Evolutionary conservation across 2,113 vertebrate genomes (phyloP), one percentile per base, ranked within the genome.

Genomic region (Dipodomys merriami): DNA sequence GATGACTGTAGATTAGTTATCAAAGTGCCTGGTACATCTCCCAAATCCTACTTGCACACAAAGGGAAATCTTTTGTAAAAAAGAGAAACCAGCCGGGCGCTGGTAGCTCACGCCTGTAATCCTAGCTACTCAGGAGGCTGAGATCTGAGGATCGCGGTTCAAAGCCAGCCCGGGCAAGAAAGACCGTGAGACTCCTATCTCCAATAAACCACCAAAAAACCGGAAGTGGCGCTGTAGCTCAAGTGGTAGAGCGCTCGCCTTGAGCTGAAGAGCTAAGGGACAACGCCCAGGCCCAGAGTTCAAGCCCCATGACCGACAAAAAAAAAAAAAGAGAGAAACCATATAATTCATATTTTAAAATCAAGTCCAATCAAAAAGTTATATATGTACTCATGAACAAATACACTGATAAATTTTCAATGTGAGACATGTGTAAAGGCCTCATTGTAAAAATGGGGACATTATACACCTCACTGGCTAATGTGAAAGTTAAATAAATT

Each of bases 341-440:
- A 78, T 23, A 86, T 3, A 53, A 82, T 71, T 95, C 81, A 49
- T 71, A 93, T 69, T 86, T 95, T 79, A 95, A 93, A 89, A 83
- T 83, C 76, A 76, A 76, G 18, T 89, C 69, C 27, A 85, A 72
- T 29, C n/a, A 81, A 16, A 74, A 88, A 20, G 81, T 95, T 62
- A 46, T 44, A 25, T 18, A 83, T 74, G 27, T 53, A 44, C 78
- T 90, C 16, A 79, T 2, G 3, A 8, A 85, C 25, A 92, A 91
- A 74, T 9, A 87, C 1, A 57, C 2, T 12, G 39, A 13, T 49
- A 81, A 81, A 35, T 77, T 53, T 83, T 84, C 83, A 46, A 91
- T 33, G 33, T 35, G 19, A 80, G 82, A 57, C 18, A 91, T 81
- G n/a, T 60, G 25, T 72, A 77, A 80, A 84, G 69, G n/a, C 15